phyloP scores from a whole-genome alignment of 1,140 invertebrate species.

The Centruroides sculpturatus region DNA sequence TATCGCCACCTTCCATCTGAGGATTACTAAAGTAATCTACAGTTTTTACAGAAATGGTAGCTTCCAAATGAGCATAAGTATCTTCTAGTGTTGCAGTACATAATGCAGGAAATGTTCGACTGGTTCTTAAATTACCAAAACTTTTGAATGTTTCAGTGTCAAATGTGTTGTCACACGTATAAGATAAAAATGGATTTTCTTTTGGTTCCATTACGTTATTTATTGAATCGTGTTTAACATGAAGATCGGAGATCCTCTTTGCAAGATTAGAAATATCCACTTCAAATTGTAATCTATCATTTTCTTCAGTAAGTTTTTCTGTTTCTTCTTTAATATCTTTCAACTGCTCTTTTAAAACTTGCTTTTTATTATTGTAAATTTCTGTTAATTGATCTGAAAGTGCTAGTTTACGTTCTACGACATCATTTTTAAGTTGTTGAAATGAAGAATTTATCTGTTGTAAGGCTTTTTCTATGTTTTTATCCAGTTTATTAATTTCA shows the following conservation, averaged over 20 bases:
- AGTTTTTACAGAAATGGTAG: conserved; percentile 46
- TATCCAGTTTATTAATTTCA: conserved; percentile 47
- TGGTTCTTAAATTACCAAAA: conserved; percentile 50
- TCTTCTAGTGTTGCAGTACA: conserved; percentile 30
- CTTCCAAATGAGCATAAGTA: conserved; percentile 46
- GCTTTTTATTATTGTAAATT: conserved; percentile 63
- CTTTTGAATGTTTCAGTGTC: conserved; percentile 28
- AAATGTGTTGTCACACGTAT: conserved; percentile 46
- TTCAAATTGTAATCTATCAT: conserved; percentile 76
- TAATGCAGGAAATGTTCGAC: conserved; percentile 64
- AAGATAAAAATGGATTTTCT: conserved; percentile 76
- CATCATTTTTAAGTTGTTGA: conserved; percentile 52
- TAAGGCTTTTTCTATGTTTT: conserved; percentile 40
- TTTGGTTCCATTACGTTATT: conserved; percentile 65
- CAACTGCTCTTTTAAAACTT: conserved; percentile 72
- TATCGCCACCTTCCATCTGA: conserved; percentile 66
- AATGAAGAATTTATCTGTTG: conserved; percentile 46
- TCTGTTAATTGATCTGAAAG: conserved; percentile 49
- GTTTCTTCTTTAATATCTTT: conserved; percentile 79
- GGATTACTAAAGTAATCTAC: conserved; percentile 73
- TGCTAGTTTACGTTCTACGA: conserved; percentile 59
- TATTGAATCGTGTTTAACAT: conserved; percentile 67
- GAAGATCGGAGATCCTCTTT: conserved; percentile 70
- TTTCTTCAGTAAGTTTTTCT: conserved; percentile 71
- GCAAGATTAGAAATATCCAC: conserved; percentile 75